Evolutionary conservation across 2,797 vertebrate species (phyloP).

Genomic region (Lophius americanus): DNA sequence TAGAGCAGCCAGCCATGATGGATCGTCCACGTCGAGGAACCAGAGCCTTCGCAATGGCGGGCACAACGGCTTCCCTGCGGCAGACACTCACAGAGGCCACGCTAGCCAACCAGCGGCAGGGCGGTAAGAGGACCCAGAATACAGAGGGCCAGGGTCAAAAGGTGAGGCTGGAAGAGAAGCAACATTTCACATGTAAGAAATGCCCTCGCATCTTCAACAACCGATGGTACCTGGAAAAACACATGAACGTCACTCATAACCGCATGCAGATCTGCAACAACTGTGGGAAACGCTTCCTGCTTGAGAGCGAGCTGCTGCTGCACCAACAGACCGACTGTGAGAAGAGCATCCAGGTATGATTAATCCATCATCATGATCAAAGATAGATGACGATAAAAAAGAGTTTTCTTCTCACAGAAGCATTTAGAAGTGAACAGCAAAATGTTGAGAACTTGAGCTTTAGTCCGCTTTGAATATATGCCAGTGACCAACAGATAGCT

Average conservation of each 20-base stretch:
- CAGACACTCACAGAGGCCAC: constrained; percentile 70
- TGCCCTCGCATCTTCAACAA: constrained; percentile 97
- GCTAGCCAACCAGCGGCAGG: constrained; percentile 73
- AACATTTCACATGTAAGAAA: constrained; percentile 94
- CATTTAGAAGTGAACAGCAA: not conserved
- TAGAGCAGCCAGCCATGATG: constrained; percentile 60
- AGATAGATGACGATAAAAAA: too few relatives aligned
- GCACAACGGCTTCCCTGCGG: constrained; percentile 71
- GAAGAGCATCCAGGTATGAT: constrained; percentile 94
- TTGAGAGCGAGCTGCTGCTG: constrained; percentile 94
- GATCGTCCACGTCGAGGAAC: constrained; percentile 74
- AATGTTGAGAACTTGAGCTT: too few relatives aligned
- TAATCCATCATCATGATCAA: not conserved
- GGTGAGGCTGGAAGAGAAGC: constrained; percentile 95
- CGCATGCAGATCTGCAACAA: constrained; percentile 98
- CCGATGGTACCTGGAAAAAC: constrained; percentile 98
- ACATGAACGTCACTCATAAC: constrained; percentile 98
- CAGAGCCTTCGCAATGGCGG: constrained; percentile 69
- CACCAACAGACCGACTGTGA: constrained; percentile 98
- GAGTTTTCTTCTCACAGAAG: not conserved
- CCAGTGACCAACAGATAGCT: too few relatives aligned
- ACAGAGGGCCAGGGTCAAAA: constrained; percentile 86
- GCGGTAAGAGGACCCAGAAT: constrained; percentile 82
- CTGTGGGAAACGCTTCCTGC: constrained; percentile 95
- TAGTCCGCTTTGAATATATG: too few relatives aligned